Evolutionary conservation across 2,113 vertebrate species (phyloP).

Genomic region (Oncorhynchus gorbuscha): DNA sequence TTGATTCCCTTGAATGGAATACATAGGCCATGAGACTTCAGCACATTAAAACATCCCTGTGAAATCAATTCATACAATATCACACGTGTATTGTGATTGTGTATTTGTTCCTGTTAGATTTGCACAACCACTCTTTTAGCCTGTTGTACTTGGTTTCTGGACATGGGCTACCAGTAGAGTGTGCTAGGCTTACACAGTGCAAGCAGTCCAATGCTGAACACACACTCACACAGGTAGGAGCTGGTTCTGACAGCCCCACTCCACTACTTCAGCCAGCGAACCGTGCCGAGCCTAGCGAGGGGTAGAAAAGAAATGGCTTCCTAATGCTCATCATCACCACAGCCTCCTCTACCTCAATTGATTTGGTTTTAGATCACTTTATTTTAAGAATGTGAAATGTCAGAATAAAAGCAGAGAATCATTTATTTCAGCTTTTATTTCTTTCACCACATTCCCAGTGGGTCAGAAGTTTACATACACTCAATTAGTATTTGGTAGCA

Average conservation of each 20-base stretch:
- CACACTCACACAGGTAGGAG: constrained; percentile 14
- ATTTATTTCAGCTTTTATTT: too few species aligned
- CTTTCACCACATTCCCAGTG: too few species aligned
- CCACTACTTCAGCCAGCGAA: constrained; percentile 1
- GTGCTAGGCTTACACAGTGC: constrained; percentile 38
- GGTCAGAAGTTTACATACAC: too few species aligned
- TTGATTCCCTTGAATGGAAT: background rate
- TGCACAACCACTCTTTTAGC: background rate
- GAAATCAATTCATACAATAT: too few species aligned
- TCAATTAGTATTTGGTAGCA: too few species aligned
- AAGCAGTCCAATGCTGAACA: too few species aligned
- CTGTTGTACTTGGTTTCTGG: background rate
- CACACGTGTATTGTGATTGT: background rate
- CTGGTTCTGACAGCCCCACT: constrained; percentile 7
- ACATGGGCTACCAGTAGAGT: constrained; percentile 35
- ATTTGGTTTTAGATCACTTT: too few species aligned
- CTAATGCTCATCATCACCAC: background rate
- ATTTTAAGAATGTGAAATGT: too few species aligned
- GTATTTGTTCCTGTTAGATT: too few species aligned
- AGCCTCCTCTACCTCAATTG: background rate
- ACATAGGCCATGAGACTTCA: background rate
- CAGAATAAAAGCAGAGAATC: too few species aligned
- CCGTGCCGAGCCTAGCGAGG: background rate
- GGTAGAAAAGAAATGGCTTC: background rate
- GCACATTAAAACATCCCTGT: background rate